phyloP scores from a whole-genome alignment of 2,113 vertebrate genomes.

The Sinosuthora webbiana region DNA sequence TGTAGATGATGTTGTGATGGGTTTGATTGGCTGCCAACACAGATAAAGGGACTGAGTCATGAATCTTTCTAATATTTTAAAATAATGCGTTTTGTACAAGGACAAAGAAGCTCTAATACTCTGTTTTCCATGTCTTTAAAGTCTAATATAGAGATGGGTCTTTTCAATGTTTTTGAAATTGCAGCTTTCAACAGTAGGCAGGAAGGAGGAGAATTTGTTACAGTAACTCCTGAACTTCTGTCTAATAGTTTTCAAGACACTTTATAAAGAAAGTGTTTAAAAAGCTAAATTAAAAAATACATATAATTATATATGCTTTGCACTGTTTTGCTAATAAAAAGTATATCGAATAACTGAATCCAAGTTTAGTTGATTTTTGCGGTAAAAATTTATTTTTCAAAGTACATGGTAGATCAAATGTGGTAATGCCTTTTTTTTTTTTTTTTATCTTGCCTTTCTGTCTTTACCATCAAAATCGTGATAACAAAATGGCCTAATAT shows the following conservation, averaged over 20 bases:
- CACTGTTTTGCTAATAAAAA: neutral
- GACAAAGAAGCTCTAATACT: conserved; percentile 53
- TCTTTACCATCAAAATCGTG: neutral
- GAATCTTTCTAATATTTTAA: conserved; percentile 46
- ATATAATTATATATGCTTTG: neutral
- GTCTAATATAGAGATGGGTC: conserved; percentile 21
- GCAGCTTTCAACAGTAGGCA: conserved; percentile 44
- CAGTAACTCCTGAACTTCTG: conserved; percentile 28
- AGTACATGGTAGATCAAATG: neutral
- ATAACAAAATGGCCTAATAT: neutral
- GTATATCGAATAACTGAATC: neutral
- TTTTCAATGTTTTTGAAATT: conserved; percentile 50
- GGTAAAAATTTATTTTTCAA: neutral
- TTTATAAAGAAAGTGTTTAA: conserved; percentile 3
- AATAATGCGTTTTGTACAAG: conserved; percentile 51
- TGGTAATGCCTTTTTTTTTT: neutral
- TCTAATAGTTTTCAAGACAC: conserved; percentile 24
- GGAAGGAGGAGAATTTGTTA: conserved; percentile 55
- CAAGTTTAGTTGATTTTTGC: neutral
- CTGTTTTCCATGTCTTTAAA: conserved; percentile 50
- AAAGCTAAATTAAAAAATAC: neutral
- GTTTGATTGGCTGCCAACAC: conserved; percentile 55
- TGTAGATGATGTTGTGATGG: conserved; percentile 61
- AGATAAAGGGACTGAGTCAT: conserved; percentile 55
- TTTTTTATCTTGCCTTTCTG: neutral